Evolutionary conservation across 2,797 vertebrate genomes (phyloP), one percentile per base, ranked within the genome.

Genomic region (Megaceryle alcyon): DNA sequence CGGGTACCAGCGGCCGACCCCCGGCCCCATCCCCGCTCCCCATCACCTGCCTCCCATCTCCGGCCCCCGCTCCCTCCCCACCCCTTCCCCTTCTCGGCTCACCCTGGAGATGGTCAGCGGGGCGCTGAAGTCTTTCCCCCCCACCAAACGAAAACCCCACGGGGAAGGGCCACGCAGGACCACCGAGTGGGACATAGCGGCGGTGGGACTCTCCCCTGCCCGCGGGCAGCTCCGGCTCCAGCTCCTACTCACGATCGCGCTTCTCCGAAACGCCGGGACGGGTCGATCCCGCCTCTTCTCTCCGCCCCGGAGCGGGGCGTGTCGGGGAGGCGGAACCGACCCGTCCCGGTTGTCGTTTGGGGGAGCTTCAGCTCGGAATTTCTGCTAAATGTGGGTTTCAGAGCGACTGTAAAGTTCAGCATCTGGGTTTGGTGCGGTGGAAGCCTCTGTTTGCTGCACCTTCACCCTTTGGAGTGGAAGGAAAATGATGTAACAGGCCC

Each of bases 121-220:
- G 17, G 99, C 98, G 97, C 98, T 99, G 98, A 99, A 99, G 53
- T 99, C 99, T 66, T 99, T 98, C 88, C 99, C 99, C 86, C 99
- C 99, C 94, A 99, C 99, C 96, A 99, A 97, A 3, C 99, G 99
- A 97, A 99, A 99, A 1, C 99, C 99, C 99, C 99, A 99, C 4
- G 99, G 99, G 94, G 99, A 99, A 86, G 99, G 99, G 90, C 99
- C 99, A 41, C 95, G 98, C 63, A 99, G 98, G 75, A 98, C 98
- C 97, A 99, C 99, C 28, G 98, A 99, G 84, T 98, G 98, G 83
- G 98, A 94, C 99, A 99, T 99, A n/a, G 85, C 96, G 76, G 68
- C 41, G 33, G 26, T 0, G 9, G 10, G 15, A 2, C 13, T 3
- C 25, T 19, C 85, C 66, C 41, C 23, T 39, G 20, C 69, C 92